Percentiles rank a stretch among this genome's conserved stretches.
These are phyloP conservation scores for Apoda limacodes DNA, from an alignment of 2,888 invertebrate species.

Conservation along the genomic window DNA sequence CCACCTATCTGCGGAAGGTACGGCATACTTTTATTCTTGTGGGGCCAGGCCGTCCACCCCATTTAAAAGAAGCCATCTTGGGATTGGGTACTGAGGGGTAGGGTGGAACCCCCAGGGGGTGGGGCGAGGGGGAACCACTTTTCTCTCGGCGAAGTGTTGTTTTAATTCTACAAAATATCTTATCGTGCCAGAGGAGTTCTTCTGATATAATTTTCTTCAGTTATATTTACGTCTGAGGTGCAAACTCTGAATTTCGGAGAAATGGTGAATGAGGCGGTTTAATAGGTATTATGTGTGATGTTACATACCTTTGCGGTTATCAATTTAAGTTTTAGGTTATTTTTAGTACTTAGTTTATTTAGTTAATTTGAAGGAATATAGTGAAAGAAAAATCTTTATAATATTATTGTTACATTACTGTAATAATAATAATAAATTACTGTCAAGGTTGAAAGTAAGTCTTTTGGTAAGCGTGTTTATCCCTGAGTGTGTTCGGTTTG, in stretches of 20 bases:
- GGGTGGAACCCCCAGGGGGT: conserved; percentile 27
- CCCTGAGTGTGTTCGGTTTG: no score
- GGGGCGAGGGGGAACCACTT: conserved; percentile 45
- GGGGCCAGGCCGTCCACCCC: conserved; percentile 62
- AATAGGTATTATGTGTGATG: conserved; percentile 5
- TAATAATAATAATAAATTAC: no score
- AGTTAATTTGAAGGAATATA: no score
- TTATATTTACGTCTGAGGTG: conserved; percentile 58
- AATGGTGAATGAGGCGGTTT: conserved; percentile 9
- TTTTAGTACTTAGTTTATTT: no score
- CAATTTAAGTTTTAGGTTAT: no score
- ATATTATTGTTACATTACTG: no score
- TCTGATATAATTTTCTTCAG: conserved; percentile 63
- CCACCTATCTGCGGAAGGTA: conserved; percentile 58
- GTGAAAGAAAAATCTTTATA: no score
- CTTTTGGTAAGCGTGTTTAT: no score
- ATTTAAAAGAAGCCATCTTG: conserved; percentile 70
- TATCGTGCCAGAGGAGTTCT: conserved; percentile 63
- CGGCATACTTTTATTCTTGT: conserved; percentile 65
- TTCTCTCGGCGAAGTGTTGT: conserved; percentile 65
- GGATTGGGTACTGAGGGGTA: conserved; percentile 45
- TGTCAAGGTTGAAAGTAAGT: no score
- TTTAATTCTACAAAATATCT: conserved; percentile 69
- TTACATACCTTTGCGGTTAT: neutral
- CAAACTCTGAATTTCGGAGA: conserved; percentile 31